These are phyloP conservation scores for Callorhinus ursinus DNA, from an alignment of 2,113 vertebrate genomes.

Conservation along the genomic window DNA sequence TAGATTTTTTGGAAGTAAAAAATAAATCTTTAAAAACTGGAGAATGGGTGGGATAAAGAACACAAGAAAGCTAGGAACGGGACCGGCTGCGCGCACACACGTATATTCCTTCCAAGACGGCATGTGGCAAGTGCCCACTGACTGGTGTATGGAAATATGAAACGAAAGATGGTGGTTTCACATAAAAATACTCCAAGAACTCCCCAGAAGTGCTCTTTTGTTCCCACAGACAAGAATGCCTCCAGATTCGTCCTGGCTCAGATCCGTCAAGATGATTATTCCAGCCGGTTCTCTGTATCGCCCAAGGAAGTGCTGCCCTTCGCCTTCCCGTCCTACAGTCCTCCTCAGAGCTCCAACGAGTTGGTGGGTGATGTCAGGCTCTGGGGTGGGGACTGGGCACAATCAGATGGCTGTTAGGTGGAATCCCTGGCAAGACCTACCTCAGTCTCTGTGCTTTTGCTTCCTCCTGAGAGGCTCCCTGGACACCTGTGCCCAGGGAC, in stretches of 20 bases:
- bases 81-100: fast-evolving
- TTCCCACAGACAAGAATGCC: neutral
- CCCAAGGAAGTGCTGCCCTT: conserved; percentile 84
- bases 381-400: fast-evolving
- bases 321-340: conserved; percentile 82
- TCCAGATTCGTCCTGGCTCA: conserved; percentile 31
- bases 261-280: conserved; percentile 63
- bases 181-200: neutral
- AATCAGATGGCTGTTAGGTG: neutral
- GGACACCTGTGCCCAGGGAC: neutral
- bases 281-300: conserved; percentile 66
- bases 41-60: neutral
- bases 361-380: conserved; percentile 85
- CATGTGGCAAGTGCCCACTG: neutral
- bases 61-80: neutral
- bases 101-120: neutral
- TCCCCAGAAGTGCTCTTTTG: neutral
- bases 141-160: neutral
- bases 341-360: conserved; percentile 76
- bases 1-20: neutral
- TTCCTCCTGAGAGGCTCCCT: neutral
- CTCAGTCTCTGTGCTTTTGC: neutral
- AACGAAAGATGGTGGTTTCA: neutral
- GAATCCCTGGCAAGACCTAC: neutral
- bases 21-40: neutral